Base-by-base conservation (phyloP, 2,113 vertebrate genomes). In the Pseudorectes ferrugineus region DNA sequence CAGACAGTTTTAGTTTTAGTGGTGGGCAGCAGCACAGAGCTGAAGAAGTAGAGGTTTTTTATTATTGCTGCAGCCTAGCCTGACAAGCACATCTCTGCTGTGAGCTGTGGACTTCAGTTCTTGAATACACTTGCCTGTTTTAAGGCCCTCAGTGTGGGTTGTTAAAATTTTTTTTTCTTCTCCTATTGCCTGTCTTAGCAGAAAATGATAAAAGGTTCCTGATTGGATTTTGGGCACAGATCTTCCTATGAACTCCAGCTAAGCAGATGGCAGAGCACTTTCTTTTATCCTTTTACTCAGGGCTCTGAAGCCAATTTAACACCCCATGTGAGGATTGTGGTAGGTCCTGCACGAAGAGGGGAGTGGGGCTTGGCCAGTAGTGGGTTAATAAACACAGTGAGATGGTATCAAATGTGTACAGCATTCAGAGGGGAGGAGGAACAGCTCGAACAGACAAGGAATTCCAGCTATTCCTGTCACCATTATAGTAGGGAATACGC, bases 381-480 rank as follows among this genome's bases (percentile, higher is more conserved):
- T 67, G 17, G 49, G 3, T 70, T 57, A 73, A 55, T 77, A 43
- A 51, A 62, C 28, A 6, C 2, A 2, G 17, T 46, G 51, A 79
- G 23, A 35, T 61, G 87, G 21, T 62, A 43, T 90, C 46, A 79
- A 74, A 66, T 58, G 51, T 74, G 38, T 58, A 12, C 42, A 49
- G 46, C 36, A 7, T 52, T 85, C 77, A 70, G 81, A 76, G 62
- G 43, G 26, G 42, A 42, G 49, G 42, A 81, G 73, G 43, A 73
- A 38, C 33, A 36, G 15, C 66, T 70, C 46, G 87, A 95, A 54
- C 26, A 73, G 63, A 70, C 76, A 70, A 94, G 54, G 49, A 51
- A n/a, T 73, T 87, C 87, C 89, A 89, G 89, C 81, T 92, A 20
- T 89, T 93, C 54, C 57, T 88, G 67, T 91, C 46, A 36, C 72